Base-by-base conservation (phyloP, 1,140 invertebrate genomes). In the Coptotermes formosanus region DNA sequence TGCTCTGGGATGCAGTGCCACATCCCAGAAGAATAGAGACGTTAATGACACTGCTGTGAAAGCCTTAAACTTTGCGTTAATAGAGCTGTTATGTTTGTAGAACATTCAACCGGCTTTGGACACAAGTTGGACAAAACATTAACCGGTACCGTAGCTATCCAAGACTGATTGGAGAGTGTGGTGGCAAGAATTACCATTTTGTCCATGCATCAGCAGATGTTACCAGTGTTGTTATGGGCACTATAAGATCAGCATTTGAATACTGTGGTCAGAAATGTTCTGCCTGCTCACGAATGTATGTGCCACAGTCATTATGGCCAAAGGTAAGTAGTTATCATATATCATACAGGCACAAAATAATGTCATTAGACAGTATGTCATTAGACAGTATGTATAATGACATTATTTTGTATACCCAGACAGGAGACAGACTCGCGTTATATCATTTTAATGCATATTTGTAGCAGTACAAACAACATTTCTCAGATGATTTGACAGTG, bases 181-280 rank as follows among this genome's bases (percentile, higher is more conserved):
- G 99, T 82, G 99, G 99, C 4, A 99, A 99, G 91, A 99, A 99
- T 92, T 99, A 97, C 91, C 99, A 99, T 90, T 99, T 99, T 90
- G 92, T 99, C 38, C 99, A 99, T 92, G 93, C 95, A 2, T 95
- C 96, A 43, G 99, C 98, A 25, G 95, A 99, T 91, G 92, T 96
- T 0, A 92, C 95, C 25, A 94, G 95, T 55, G 98, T 98, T 55
- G 94, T 98, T 0, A 94, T 94, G 59, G 94, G 94, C 3, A 99
- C 98, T 0, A 96, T 99, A 87, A 93, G 95, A 86, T 96, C 97
- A 85, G 95, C 98, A 44, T 99, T 99, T 91, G 99, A 99, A 92
- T 98, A 94, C 90, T 97, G 96, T 89, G 99, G 99, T 9, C 99
- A 99, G 91, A 99, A 99, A 91, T 99, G 99, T 91, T 99, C 98